Percentiles rank a stretch among this genome's conserved stretches.
phyloP scores from a whole-genome alignment of 2,113 vertebrate genomes.

The Egretta garzetta region DNA sequence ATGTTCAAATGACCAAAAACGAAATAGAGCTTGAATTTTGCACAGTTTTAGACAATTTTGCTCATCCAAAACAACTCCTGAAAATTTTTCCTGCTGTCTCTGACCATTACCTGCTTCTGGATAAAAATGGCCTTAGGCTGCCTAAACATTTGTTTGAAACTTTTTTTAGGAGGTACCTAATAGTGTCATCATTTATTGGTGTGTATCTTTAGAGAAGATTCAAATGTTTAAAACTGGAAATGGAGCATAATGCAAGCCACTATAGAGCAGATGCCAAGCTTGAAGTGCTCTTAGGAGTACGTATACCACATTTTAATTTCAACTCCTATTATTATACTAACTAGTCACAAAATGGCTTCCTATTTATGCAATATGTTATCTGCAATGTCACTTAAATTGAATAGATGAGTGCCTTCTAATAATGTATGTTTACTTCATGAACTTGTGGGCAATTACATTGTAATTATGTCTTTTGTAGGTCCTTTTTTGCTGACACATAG shows the following conservation, averaged over 20 bases:
- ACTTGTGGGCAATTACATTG: slow-evolving; percentile 82
- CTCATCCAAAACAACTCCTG: not conserved
- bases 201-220: slow-evolving; percentile 42
- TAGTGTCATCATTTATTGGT: not conserved
- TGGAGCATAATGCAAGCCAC: slow-evolving; percentile 37
- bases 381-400: slow-evolving; percentile 80
- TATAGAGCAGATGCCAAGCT: slow-evolving; percentile 64
- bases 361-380: slow-evolving; percentile 79
- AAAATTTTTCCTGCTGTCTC: not conserved
- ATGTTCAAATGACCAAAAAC: not conserved
- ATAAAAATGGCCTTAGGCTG: not conserved
- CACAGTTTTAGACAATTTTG: not conserved
- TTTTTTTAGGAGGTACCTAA: not conserved
- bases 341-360: slow-evolving; percentile 77
- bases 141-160: not conserved
- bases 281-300: slow-evolving; percentile 69
- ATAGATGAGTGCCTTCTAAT: slow-evolving; percentile 80
- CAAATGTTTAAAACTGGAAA: slow-evolving; percentile 52
- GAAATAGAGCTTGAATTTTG: not conserved
- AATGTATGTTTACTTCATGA: slow-evolving; percentile 84
- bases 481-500: slow-evolving; percentile 80
- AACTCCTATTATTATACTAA: slow-evolving; percentile 76
- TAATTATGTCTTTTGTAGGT: slow-evolving; percentile 84
- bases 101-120: not conserved
- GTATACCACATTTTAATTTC: slow-evolving; percentile 75